Evolutionary conservation across 2,888 invertebrate genomes (phyloP).

Genomic region (Hoplodrina blanda): DNA sequence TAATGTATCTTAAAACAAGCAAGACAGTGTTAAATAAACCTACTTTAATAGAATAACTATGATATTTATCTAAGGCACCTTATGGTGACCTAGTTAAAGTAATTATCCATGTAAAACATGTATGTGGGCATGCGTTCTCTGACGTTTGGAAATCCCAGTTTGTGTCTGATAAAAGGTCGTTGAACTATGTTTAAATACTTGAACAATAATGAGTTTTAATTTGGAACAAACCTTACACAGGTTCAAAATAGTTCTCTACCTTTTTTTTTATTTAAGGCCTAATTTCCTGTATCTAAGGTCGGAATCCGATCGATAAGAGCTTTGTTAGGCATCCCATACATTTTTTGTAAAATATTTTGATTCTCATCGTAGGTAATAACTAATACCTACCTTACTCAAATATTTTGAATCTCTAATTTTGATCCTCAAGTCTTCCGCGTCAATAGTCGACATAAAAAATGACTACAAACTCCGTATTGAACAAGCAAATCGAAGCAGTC

Average conservation of each 20-base stretch:
- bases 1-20: background rate
- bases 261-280: background rate
- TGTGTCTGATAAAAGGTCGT: conserved; percentile 14
- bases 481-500: conserved; percentile 1
- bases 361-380: no score
- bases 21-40: background rate
- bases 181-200: conserved; percentile 2
- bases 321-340: background rate
- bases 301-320: background rate
- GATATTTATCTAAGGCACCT: conserved; percentile 17
- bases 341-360: no score
- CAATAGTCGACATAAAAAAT: conserved; percentile 5
- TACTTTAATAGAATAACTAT: conserved; percentile 4
- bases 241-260: background rate
- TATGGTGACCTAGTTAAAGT: conserved; percentile 24
- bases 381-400: no score
- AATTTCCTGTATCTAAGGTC: background rate
- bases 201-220: background rate
- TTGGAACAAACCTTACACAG: background rate
- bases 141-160: conserved; percentile 18
- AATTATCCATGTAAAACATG: background rate
- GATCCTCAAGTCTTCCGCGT: background rate
- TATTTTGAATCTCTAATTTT: no score
- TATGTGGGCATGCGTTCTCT: background rate
- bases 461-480: background rate